Evolutionary conservation across 2,797 vertebrate species (phyloP).

Genomic region (Tragopan temminckii): DNA sequence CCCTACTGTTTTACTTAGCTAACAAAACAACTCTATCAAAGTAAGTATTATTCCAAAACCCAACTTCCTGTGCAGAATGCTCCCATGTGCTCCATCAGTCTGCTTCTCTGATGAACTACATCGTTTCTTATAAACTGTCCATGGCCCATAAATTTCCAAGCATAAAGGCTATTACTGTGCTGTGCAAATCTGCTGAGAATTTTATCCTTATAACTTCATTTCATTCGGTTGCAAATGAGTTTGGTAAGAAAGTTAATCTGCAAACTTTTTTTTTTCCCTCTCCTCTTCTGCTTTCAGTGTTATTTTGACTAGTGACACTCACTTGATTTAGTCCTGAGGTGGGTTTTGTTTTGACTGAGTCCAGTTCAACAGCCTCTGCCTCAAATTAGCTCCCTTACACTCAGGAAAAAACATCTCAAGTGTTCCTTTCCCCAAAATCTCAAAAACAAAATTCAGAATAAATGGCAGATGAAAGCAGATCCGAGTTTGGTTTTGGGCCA

Average conservation of each 20-base stretch:
- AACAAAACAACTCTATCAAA: slow-evolving; percentile 94
- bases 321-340: slow-evolving; percentile 2
- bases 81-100: slow-evolving; percentile 90
- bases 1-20: slow-evolving; percentile 93
- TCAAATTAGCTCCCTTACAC: slow-evolving; percentile 1
- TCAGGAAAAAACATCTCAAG: neutral
- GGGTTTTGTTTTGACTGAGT: slow-evolving; percentile 34
- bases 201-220: slow-evolving; percentile 80
- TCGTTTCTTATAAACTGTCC: slow-evolving; percentile 97
- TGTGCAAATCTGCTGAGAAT: slow-evolving; percentile 86
- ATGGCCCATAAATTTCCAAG: slow-evolving; percentile 96
- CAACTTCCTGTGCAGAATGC: slow-evolving; percentile 91
- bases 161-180: slow-evolving; percentile 88
- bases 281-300: neutral
- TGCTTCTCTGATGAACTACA: slow-evolving; percentile 92
- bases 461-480: neutral
- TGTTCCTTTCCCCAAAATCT: neutral
- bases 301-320: slow-evolving; percentile 31
- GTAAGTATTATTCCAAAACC: slow-evolving; percentile 95
- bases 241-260: slow-evolving; percentile 65
- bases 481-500: neutral
- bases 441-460: neutral
- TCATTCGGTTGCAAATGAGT: slow-evolving; percentile 77
- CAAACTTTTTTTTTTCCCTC: neutral
- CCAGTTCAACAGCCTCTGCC: neutral